phyloP scores from a whole-genome alignment of 2,888 invertebrate genomes.

The Hirtodrosophila trivittata region DNA sequence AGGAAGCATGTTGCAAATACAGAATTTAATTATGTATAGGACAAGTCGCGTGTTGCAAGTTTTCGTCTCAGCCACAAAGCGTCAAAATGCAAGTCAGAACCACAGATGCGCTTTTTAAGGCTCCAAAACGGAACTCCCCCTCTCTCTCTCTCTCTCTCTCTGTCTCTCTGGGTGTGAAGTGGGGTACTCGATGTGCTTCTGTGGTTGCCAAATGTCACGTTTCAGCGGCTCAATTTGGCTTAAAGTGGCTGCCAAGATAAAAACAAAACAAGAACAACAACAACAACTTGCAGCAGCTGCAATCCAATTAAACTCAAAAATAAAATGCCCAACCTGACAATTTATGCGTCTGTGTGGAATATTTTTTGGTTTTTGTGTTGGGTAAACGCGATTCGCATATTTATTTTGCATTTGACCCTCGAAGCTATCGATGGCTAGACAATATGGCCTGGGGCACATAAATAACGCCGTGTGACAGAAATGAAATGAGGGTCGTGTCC shows the following conservation, averaged over 20 bases:
- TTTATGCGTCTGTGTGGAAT: constrained; percentile 49
- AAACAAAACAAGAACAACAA: not conserved
- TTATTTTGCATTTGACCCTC: constrained; percentile 56
- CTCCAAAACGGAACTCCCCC: not conserved
- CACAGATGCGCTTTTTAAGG: constrained; percentile 55
- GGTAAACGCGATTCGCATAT: constrained; percentile 48
- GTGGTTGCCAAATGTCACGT: constrained; percentile 67
- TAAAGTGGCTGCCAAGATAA: constrained; percentile 43
- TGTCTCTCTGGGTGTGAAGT: too few species aligned
- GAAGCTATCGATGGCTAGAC: constrained; percentile 64
- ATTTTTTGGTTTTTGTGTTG: constrained; percentile 9
- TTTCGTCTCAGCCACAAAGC: constrained; percentile 43
- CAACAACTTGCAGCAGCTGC: constrained; percentile 43
- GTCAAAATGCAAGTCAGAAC: constrained; percentile 45
- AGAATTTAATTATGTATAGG: constrained; percentile 63
- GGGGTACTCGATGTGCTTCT: not conserved
- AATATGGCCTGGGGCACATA: constrained; percentile 60
- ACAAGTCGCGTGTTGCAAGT: constrained; percentile 38
- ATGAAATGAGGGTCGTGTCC: constrained; percentile 69
- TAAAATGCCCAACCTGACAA: constrained; percentile 56
- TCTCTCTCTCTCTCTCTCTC: too few species aligned
- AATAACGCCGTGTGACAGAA: constrained; percentile 75
- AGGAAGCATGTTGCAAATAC: constrained; percentile 41
- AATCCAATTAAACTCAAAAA: constrained; percentile 68
- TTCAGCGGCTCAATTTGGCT: constrained; percentile 70